Evolutionary conservation across 2,797 vertebrate genomes (phyloP).

Genomic region (Acanthurus tractus): DNA sequence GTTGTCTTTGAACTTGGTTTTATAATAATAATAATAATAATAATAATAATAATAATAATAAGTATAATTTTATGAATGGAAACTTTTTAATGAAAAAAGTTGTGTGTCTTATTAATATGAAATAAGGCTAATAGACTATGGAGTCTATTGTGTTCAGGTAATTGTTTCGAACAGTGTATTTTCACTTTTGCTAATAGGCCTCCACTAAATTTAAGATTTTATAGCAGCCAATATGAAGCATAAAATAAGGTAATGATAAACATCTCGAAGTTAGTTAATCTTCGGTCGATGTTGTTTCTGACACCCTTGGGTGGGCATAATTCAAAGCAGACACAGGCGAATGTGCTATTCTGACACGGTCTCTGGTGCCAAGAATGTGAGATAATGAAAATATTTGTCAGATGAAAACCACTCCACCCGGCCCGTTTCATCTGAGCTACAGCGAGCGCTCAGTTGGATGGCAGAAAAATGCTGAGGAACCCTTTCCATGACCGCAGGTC

Average conservation of each 20-base stretch:
- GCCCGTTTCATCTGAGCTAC: conserved; percentile 58
- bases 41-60: too few species aligned
- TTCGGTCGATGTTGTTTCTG: conserved; percentile 52
- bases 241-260: conserved; percentile 10
- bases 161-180: not conserved
- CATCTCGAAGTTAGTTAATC: conserved; percentile 13
- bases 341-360: conserved; percentile 53
- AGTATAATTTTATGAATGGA: too few species aligned
- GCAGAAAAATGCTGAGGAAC: conserved; percentile 62
- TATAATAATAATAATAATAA: too few species aligned
- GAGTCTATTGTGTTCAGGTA: too few species aligned
- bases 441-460: conserved; percentile 63
- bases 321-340: conserved; percentile 67
- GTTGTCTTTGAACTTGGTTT: too few species aligned
- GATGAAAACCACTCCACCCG: conserved; percentile 68
- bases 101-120: too few species aligned
- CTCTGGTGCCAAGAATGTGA: conserved; percentile 74
- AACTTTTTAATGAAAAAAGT: too few species aligned
- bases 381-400: conserved; percentile 81
- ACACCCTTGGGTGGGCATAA: conserved; percentile 73
- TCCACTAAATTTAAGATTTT: not conserved
- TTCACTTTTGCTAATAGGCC: not conserved
- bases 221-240: not conserved
- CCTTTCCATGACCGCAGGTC: conserved; percentile 54
- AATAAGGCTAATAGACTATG: too few species aligned